Evolutionary conservation across 2,797 vertebrate species (phyloP), one percentile per base, ranked within the genome.

Genomic region (Typhlichthys subterraneus): DNA sequence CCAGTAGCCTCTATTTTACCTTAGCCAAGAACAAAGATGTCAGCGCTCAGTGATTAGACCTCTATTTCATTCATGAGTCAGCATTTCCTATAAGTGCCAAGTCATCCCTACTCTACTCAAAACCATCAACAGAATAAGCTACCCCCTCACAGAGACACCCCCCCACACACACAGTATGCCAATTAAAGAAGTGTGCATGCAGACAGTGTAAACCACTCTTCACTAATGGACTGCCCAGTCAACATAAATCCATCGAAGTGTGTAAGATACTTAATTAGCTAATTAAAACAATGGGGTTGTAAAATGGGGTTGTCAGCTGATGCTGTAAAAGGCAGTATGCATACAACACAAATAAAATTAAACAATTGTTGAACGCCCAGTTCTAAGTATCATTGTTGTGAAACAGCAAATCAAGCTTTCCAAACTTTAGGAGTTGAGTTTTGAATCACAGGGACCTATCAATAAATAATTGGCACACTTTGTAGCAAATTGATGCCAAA

Each of bases 161-260:
- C 23, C 19, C 17, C 5, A 31, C 63, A 78, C 63, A 45, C 49
- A 60, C 58, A 60, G 56, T 67, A 74, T 87, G 84, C 85, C 90
- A 88, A 93, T 92, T 92, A 92, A 87, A 57, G 52, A 61, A 12
- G 57, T 59, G 76, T 56, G 58, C 45, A 65, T 59, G 57, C 76
- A 79, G 85, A 85, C 80, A 68, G 62, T 66, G 85, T 92, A 89
- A 91, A 88, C 91, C 89, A 66, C 84, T 79, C 75, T 73, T 53
- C 65, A 66, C 42, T 12, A 78, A 72, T 68, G 75, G 56, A 73
- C 64, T 38, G 53, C 57, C 54, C 61, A 63, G 70, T 84, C 79
- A 88, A 81, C 78, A 85, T 54, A 78, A 81, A 76, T 47, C 51
- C 70, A 84, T 74, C 66, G 57, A 70, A 45, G 70, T 63, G 79